These are phyloP conservation scores for Temnothorax nylanderi DNA, from an alignment of 1,140 invertebrate genomes.

Conservation along the genomic window DNA sequence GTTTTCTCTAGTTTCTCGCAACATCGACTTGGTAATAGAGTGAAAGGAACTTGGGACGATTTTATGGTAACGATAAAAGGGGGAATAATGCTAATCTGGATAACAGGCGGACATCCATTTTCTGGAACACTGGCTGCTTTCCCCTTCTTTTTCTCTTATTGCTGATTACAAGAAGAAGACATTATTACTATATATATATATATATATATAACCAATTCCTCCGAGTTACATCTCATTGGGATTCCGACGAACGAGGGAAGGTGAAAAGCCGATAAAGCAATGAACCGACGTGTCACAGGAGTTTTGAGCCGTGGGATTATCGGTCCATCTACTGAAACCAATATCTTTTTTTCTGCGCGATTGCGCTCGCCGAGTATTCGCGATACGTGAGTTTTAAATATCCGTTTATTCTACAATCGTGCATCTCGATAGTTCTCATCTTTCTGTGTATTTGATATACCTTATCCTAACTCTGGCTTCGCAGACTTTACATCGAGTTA, in stretches of 20 bases:
- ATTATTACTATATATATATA: conserved; percentile 61
- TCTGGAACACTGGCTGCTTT: conserved; percentile 1
- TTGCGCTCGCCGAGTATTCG: background rate
- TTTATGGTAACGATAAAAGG: background rate
- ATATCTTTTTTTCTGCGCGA: conserved; percentile 38
- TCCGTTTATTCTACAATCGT: background rate
- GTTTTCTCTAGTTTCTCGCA: background rate
- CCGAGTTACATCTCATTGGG: conserved; percentile 54
- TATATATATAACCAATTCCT: conserved; percentile 67
- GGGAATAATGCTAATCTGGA: conserved; percentile 45
- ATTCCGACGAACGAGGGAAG: conserved; percentile 65
- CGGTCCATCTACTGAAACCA: conserved; percentile 51
- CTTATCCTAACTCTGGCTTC: background rate
- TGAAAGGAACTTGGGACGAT: background rate
- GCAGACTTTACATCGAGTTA: background rate
- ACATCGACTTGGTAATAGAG: conserved; percentile 2
- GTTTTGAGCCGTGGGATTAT: conserved; percentile 63
- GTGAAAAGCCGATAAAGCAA: conserved; percentile 63
- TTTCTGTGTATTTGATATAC: background rate
- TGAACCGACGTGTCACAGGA: conserved; percentile 60
- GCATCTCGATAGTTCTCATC: background rate
- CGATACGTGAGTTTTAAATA: background rate
- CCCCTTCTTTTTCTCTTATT: conserved; percentile 53
- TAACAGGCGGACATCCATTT: conserved; percentile 64
- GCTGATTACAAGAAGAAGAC: conserved; percentile 41